These are phyloP conservation scores for Sarcophaga carnaria DNA, from an alignment of 2,888 invertebrate genomes.

Conservation along the genomic window DNA sequence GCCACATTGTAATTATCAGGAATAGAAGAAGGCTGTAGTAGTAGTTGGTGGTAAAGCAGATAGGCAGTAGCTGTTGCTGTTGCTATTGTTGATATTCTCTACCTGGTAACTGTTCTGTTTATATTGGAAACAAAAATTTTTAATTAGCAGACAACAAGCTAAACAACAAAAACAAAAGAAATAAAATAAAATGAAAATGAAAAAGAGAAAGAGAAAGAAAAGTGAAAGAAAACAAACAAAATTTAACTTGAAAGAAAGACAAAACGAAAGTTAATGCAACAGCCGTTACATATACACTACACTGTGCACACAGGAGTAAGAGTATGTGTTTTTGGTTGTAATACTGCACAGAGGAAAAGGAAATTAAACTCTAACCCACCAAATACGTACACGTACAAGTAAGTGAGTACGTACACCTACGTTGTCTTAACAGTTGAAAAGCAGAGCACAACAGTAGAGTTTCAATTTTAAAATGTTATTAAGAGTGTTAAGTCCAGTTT, in stretches of 20 bases:
- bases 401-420: neutral
- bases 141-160: conserved; percentile 60
- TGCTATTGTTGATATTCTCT: conserved; percentile 13
- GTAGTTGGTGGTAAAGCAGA: neutral
- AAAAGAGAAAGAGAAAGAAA: neutral
- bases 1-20: neutral
- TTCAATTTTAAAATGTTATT: conserved; percentile 2
- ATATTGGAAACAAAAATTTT: conserved; percentile 36
- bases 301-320: neutral
- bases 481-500: conserved; percentile 49
- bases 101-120: conserved; percentile 57
- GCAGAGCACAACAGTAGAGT: neutral
- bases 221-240: conserved; percentile 33
- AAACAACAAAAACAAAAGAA: neutral
- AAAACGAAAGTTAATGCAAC: conserved; percentile 59
- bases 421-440: neutral
- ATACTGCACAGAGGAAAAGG: neutral
- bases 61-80: conserved; percentile 4
- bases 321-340: neutral
- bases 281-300: conserved; percentile 50
- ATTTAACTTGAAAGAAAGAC: conserved; percentile 41
- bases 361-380: neutral
- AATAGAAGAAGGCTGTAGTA: neutral
- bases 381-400: neutral
- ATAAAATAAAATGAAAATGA: neutral